These are phyloP conservation scores for Avahi laniger DNA, from an alignment of 2,797 vertebrate genomes.

Conservation along the genomic window DNA sequence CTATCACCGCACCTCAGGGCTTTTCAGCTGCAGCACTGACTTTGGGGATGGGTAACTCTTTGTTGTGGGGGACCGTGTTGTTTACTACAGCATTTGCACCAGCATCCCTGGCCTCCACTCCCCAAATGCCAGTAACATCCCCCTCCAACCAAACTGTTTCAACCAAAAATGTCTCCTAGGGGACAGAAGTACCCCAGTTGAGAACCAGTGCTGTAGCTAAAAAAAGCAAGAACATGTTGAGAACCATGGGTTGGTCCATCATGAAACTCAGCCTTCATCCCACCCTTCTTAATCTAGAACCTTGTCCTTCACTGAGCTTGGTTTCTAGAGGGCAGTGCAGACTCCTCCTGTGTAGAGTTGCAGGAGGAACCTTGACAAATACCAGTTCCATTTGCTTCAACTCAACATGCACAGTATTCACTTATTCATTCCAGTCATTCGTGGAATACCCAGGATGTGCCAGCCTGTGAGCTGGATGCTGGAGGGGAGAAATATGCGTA, in stretches of 20 bases:
- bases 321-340: background rate
- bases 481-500: background rate
- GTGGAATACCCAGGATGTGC: background rate
- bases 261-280: background rate
- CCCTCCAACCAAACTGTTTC: background rate
- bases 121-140: background rate
- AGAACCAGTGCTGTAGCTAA: background rate
- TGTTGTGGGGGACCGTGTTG: background rate
- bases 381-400: background rate
- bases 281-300: background rate
- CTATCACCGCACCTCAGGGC: background rate
- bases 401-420: accelerated
- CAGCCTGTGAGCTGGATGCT: background rate
- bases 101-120: background rate
- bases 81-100: no score
- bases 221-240: background rate
- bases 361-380: background rate
- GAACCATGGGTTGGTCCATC: background rate
- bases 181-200: background rate
- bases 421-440: background rate
- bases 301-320: background rate
- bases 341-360: no score
- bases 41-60: background rate
- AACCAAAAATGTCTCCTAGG: background rate
- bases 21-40: background rate